Conservation (phyloP, 2,113 vertebrate genomes). For the Rattus norvegicus region DNA sequence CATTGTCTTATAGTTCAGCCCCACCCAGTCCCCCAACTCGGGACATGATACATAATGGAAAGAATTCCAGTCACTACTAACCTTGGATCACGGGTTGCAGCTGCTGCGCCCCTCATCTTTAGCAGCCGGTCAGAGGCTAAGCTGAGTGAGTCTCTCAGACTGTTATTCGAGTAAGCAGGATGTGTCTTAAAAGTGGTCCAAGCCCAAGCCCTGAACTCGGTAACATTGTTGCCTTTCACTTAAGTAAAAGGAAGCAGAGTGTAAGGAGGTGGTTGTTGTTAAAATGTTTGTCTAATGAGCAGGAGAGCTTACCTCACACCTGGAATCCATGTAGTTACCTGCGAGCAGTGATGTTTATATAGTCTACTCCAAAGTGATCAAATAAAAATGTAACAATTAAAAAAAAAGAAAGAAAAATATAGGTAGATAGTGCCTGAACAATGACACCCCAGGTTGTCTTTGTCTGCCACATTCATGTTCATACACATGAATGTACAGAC, state of each 20-base stretch:
- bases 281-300: background rate
- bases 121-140: background rate
- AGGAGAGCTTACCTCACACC: background rate
- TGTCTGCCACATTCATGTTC: background rate
- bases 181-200: background rate
- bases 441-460: background rate
- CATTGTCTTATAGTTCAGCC: constrained; percentile 2
- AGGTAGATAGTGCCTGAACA: background rate
- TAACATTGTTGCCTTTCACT: background rate
- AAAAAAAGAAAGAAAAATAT: background rate
- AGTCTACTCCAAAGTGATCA: background rate
- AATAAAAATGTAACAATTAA: background rate
- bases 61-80: constrained; percentile 12
- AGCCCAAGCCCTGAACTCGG: background rate
- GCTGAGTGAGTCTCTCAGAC: background rate
- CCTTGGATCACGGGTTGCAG: background rate
- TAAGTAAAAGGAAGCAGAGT: background rate
- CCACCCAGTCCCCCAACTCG: background rate
- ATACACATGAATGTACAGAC: background rate
- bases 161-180: background rate
- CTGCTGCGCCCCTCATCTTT: background rate
- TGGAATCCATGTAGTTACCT: background rate
- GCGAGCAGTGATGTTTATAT: background rate
- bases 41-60: background rate
- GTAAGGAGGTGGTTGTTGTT: background rate